Base-by-base conservation (phyloP, 2,888 invertebrate genomes). In the Neoascia interrupta region DNA sequence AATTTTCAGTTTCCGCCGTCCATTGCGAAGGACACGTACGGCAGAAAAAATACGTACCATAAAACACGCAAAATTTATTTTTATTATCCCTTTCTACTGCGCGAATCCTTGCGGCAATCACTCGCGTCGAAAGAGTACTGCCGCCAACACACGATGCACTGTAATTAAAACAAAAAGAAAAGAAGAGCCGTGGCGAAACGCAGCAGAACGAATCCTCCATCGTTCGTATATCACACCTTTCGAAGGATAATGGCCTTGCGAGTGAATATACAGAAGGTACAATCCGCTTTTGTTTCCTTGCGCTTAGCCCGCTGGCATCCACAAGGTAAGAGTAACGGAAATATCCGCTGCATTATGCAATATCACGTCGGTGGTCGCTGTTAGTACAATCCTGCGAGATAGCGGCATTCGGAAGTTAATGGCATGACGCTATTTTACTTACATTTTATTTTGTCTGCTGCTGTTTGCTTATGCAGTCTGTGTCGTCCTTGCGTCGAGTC, bases 11-110 rank as follows among this genome's bases (percentile, higher is more conserved):
- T 31, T 34, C 15, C 34, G 19, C 37, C 15, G 18, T 41, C 63
- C 36, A n/a, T n/a, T 36, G 45, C 47, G 39, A 16, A 16, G 23
- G 5, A 26, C n/a, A 6, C 1, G 19, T 28, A 18, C 18, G 19
- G 15, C 16, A 31, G 15, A 6, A 11, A 26, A 45, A 56, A 53
- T 34, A 54, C 69, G 34, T 51, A 28, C 53, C 64, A 21, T 76
- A 72, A 76, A 72, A 72, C 58, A 72, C 72, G 72, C 72, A 66
- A 66, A 76, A 76, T 76, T 72, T 66, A 72, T 76, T 72, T 76
- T 66, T 76, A 76, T 76, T 72, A 64, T 72, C 72, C 58, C 60
- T 51, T 19, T 18, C 41, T 1, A 5, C 37, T 37, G 53, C 31
- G 36, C 37, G 36, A 51, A 34, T 49, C 34, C 49, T n/a, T 37